Conservation (phyloP, 2,888 invertebrate genomes). For the Sylvicola cinctus region DNA sequence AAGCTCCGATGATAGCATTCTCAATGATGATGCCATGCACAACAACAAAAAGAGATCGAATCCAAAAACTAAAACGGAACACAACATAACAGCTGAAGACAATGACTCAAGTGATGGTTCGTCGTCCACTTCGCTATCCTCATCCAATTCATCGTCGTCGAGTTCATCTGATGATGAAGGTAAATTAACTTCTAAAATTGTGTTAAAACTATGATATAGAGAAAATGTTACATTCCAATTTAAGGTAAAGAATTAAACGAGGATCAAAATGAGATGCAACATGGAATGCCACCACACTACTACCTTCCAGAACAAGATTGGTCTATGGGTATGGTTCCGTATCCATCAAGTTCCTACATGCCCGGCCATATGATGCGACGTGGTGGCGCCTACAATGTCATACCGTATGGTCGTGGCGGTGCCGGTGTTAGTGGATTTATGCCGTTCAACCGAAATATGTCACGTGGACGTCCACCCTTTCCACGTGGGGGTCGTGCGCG, state of each 20-base stretch:
- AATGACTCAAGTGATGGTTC: slow-evolving; percentile 3
- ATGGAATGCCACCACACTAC: slow-evolving; percentile 29
- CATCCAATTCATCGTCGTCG: slow-evolving; percentile 12
- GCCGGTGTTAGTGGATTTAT: slow-evolving; percentile 7
- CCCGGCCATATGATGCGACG: slow-evolving; percentile 15
- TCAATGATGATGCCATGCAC: slow-evolving; percentile 7
- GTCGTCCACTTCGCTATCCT: slow-evolving; percentile 20
- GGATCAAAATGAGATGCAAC: slow-evolving; percentile 26
- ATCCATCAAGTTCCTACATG: slow-evolving; percentile 16
- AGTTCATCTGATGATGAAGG: slow-evolving; percentile 13
- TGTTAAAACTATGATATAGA: too few relatives aligned
- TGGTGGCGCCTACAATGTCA: slow-evolving; percentile 20
- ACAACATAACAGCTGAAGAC: background rate
- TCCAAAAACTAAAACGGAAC: background rate
- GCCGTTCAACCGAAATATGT: slow-evolving; percentile 8
- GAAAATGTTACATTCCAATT: background rate
- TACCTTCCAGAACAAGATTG: slow-evolving; percentile 10
- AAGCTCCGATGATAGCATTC: slow-evolving; percentile 13
- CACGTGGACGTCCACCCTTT: slow-evolving; percentile 22
- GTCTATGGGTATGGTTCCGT: slow-evolving; percentile 21
- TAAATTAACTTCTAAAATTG: background rate
- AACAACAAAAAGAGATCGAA: slow-evolving; percentile 6
- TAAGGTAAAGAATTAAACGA: slow-evolving; percentile 16
- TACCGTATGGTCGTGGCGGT: slow-evolving; percentile 13
- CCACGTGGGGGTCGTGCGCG: slow-evolving; percentile 19